A percentile compares a stretch with the other conserved stretches of the same genome.
Conservation (phyloP, 2,113 vertebrate genomes). For the Hiodon alosoides region DNA sequence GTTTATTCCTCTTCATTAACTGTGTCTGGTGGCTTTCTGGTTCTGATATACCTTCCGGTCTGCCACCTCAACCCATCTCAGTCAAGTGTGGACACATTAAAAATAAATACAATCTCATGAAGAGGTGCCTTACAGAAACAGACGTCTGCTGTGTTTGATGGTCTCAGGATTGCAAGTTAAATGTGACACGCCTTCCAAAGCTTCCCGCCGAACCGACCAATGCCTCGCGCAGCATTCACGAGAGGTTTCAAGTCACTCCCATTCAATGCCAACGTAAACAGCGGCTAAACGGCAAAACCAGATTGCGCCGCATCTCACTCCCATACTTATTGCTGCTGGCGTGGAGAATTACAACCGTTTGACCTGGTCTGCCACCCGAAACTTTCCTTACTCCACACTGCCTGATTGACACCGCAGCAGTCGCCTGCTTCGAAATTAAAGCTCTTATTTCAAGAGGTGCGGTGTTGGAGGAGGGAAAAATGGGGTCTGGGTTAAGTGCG, state of each 20-base stretch:
- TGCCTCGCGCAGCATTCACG: too few relatives aligned
- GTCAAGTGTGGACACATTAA: neutral
- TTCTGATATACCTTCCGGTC: neutral
- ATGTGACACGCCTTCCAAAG: too few relatives aligned
- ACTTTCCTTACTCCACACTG: neutral
- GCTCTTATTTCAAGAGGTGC: neutral
- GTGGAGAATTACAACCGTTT: neutral
- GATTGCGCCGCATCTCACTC: neutral
- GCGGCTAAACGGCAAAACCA: too few relatives aligned
- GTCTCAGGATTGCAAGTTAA: too few relatives aligned
- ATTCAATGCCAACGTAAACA: too few relatives aligned
- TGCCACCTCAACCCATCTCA: neutral
- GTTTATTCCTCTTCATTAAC: neutral
- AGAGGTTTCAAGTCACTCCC: too few relatives aligned
- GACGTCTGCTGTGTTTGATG: neutral
- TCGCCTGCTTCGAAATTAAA: neutral
- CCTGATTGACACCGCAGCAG: neutral
- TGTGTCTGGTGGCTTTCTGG: neutral
- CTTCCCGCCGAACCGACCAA: too few relatives aligned
- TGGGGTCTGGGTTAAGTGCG: neutral
- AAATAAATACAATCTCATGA: neutral
- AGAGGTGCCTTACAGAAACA: neutral
- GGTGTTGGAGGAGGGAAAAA: neutral
- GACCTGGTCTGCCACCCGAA: neutral
- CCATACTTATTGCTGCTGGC: neutral